Percentiles rank a stretch among this genome's conserved stretches.
Conservation (phyloP, 2,113 vertebrate species). For the Pterocles orientalis region DNA sequence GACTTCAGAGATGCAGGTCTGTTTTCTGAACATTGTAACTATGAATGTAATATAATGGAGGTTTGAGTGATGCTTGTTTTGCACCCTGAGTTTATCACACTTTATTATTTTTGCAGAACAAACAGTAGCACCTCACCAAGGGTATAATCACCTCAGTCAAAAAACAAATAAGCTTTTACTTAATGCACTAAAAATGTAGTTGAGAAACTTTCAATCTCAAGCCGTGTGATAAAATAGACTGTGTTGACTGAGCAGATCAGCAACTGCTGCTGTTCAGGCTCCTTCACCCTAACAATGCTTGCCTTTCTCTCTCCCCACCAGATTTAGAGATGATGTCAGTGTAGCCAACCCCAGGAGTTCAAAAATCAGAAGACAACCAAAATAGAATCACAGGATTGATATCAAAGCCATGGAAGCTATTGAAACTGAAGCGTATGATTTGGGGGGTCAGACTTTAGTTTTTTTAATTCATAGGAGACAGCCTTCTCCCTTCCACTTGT, state of each 20-base stretch:
- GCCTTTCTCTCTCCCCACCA: conserved; percentile 18
- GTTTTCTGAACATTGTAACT: conserved; percentile 26
- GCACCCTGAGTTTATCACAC: conserved; percentile 49
- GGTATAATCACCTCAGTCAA: conserved; percentile 41
- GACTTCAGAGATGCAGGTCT: background rate
- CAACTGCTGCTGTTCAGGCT: conserved; percentile 19
- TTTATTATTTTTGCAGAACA: conserved; percentile 64
- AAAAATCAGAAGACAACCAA: conserved; percentile 57
- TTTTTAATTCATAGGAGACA: conserved; percentile 57
- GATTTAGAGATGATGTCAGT: conserved; percentile 69
- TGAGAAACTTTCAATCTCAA: conserved; percentile 48
- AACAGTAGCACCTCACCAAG: conserved; percentile 5
- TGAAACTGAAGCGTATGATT: conserved; percentile 49
- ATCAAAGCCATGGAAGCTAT: conserved; percentile 53
- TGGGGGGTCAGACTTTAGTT: conserved; percentile 54
- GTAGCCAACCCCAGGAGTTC: conserved; percentile 43
- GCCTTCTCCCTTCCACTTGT: conserved; percentile 21
- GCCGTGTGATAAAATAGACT: conserved; percentile 28
- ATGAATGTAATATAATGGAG: background rate
- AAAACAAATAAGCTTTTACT: conserved; percentile 48
- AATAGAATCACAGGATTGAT: conserved; percentile 59
- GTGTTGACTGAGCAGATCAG: conserved; percentile 29
- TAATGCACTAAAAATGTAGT: conserved; percentile 58
- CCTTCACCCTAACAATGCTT: background rate
- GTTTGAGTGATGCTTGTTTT: conserved; percentile 2